phyloP scores from a whole-genome alignment of 2,113 vertebrate genomes.

The Lasiurus borealis region DNA sequence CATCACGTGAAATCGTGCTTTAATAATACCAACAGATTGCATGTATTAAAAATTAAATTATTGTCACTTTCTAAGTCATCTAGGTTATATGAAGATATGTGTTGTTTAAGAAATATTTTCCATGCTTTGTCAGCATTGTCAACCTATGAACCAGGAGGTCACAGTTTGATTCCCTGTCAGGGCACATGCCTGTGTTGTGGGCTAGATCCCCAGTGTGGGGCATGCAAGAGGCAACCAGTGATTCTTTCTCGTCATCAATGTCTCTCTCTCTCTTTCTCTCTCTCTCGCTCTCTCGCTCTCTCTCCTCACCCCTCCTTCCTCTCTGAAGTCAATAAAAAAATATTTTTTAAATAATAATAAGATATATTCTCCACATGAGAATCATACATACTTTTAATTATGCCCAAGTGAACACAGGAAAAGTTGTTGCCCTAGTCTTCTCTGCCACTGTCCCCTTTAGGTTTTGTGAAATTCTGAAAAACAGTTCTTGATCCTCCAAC shows the following conservation, averaged over 20 bases:
- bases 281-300: not conserved
- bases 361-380: not conserved
- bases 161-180: not conserved
- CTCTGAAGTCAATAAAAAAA: not conserved
- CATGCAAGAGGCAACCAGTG: not conserved
- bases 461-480: not conserved
- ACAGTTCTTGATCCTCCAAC: not conserved
- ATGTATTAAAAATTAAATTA: not conserved
- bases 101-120: not conserved
- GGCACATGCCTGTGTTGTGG: not conserved
- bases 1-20: not conserved
- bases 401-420: not conserved
- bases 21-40: not conserved
- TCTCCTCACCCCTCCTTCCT: not conserved
- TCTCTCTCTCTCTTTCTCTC: not conserved
- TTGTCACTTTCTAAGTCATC: not conserved
- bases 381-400: not conserved
- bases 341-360: not conserved
- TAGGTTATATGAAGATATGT: not conserved
- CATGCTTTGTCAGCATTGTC: not conserved
- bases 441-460: not conserved
- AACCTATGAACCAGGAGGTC: no score
- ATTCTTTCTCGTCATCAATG: not conserved
- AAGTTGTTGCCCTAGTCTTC: no score
- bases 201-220: not conserved